Percentiles rank a stretch among this genome's conserved stretches.
phyloP scores from a whole-genome alignment of 2,888 invertebrate species.

The Stenotaenia linearis region DNA sequence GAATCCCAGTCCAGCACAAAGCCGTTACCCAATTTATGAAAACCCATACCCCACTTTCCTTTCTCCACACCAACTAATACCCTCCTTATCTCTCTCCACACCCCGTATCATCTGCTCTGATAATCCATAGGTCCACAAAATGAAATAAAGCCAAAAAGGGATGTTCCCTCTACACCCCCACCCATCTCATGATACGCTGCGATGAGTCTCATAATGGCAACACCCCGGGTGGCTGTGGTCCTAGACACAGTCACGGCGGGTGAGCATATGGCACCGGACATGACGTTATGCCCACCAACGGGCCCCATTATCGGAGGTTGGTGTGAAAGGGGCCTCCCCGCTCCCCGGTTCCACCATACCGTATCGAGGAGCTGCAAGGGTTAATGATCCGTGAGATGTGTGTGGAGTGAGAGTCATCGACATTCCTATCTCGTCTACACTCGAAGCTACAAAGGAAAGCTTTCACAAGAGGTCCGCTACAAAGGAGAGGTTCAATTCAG shows the following conservation, averaged over 20 bases:
- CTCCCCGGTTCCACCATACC: neutral
- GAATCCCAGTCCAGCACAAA: neutral
- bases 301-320: neutral
- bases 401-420: constrained; percentile 23
- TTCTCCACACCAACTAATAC: neutral
- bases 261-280: constrained; percentile 21
- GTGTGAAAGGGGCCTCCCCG: neutral
- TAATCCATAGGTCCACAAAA: neutral
- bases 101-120: constrained; percentile 1
- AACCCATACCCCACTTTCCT: neutral
- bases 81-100: neutral
- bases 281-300: neutral
- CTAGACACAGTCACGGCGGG: constrained; percentile 8
- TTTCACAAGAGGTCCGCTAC: constrained; percentile 12
- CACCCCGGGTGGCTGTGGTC: constrained; percentile 11
- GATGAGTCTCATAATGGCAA: neutral
- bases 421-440: constrained; percentile 18
- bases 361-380: constrained; percentile 7
- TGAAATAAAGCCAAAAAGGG: neutral
- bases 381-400: constrained; percentile 24
- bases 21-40: neutral
- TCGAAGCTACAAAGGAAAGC: constrained; percentile 18
- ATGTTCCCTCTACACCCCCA: neutral
- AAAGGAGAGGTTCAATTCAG: neutral
- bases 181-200: constrained; percentile 22